phyloP scores from a whole-genome alignment of 2,113 vertebrate genomes.

The cattle (Bos taurus) region ARS-UCD2.0 NC_037343.1:37724001-37724500 shows the following conservation, averaged over 20 bases:
- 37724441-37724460: not conserved
- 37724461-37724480: not conserved
- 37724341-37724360: not conserved
- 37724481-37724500: not conserved
- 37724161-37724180: not conserved
- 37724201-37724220: not conserved
- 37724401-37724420: not conserved
- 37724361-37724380: not conserved
- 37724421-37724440: not conserved
- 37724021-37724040: not conserved
- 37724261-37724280: not conserved
- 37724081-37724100: not conserved
- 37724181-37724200: not conserved
- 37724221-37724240: not conserved
- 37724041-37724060: not conserved
- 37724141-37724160: not conserved
- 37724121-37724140: not conserved
- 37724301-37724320: not conserved
- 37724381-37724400: not conserved
- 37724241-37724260: not conserved
- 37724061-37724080: not conserved
- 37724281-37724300: accelerated
- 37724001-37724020: not conserved
- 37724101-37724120: not conserved
- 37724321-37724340: not conserved